Base-by-base conservation (phyloP, 2,113 vertebrate genomes). In the Donacobius atricapilla region DNA sequence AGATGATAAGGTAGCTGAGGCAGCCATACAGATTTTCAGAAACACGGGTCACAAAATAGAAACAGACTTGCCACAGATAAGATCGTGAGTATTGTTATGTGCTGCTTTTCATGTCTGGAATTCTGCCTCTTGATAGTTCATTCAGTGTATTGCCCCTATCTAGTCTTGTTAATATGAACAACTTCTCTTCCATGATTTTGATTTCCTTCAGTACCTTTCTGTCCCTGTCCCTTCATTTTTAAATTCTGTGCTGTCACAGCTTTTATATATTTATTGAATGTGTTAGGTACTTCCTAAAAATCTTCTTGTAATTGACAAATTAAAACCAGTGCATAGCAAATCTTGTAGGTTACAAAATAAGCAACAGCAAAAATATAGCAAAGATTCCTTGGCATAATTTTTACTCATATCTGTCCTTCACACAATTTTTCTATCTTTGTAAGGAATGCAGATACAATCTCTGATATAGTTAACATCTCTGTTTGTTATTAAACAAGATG, bases 41-140 rank as follows among this genome's bases (percentile, higher is more conserved):
- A 99, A 99, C 96, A 99, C 99, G 8, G 99, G 99, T 73, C 99
- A 99, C 97, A 99, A 99, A 98, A 99, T 99, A 66, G 99, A 99
- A 98, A 99, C 98, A 10, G 99, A 99, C 87, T 98, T 99, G 84
- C 99, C 98, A 85, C 99, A 99, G 95, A 99, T 99, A 95, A 96
- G 99, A 98, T 99, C 99, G 99, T 99, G 97, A 97, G 98, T 98
- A 50, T 95, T 90, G 89, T 58, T 73, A 68, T 0, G 0, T 93
- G 23, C 65, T 91, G n/a, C 48, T 84, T 93, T 81, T 65, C 69
- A 21, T 69, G 40, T 20, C 28, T 83, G 35, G 11, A 78, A 23
- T 85, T 90, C 35, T 79, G 23, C 50, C 19, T 66, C 50, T 80
- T 65, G 12, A 35, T 42, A 37, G 7, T 47, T 57, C 64, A 48